Evolutionary conservation across 1,140 invertebrate genomes (phyloP).

Genomic region (Neuroterus valhalla): DNA sequence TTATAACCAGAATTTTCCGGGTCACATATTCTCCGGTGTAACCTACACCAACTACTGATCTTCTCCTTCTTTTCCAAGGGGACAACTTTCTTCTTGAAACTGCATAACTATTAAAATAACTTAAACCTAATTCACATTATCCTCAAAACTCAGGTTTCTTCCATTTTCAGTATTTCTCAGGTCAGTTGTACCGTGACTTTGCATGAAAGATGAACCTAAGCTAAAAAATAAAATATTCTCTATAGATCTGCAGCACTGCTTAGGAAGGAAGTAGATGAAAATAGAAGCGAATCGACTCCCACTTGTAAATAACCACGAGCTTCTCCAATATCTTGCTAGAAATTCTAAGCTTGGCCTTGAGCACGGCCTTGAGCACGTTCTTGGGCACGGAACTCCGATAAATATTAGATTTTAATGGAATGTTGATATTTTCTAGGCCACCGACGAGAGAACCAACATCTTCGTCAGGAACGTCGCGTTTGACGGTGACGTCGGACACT

Average conservation of each 20-base stretch:
- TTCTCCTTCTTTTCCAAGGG: too few relatives aligned
- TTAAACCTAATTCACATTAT: too few relatives aligned
- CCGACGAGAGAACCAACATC: constrained; percentile 66
- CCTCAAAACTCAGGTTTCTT: too few relatives aligned
- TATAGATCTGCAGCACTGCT: constrained; percentile 59
- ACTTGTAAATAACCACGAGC: constrained; percentile 70
- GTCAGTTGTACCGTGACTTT: not conserved
- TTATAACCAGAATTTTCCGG: too few relatives aligned
- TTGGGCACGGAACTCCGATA: not conserved
- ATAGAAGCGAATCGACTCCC: constrained; percentile 64
- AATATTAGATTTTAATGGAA: constrained; percentile 30
- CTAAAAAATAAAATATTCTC: not conserved
- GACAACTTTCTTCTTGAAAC: too few relatives aligned
- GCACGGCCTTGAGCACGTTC: constrained; percentile 19
- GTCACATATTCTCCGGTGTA: too few relatives aligned
- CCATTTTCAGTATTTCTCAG: too few relatives aligned
- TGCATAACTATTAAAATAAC: too few relatives aligned
- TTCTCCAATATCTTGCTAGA: constrained; percentile 65
- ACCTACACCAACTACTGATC: too few relatives aligned
- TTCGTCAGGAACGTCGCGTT: constrained; percentile 68
- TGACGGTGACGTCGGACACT: constrained; percentile 68
- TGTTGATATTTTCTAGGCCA: constrained; percentile 57
- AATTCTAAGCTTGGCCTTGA: constrained; percentile 1
- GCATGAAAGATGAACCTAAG: not conserved
- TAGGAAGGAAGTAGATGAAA: constrained; percentile 60